Evolutionary conservation across 2,888 invertebrate genomes (phyloP).

Genomic region (Amaurobius ferox): DNA sequence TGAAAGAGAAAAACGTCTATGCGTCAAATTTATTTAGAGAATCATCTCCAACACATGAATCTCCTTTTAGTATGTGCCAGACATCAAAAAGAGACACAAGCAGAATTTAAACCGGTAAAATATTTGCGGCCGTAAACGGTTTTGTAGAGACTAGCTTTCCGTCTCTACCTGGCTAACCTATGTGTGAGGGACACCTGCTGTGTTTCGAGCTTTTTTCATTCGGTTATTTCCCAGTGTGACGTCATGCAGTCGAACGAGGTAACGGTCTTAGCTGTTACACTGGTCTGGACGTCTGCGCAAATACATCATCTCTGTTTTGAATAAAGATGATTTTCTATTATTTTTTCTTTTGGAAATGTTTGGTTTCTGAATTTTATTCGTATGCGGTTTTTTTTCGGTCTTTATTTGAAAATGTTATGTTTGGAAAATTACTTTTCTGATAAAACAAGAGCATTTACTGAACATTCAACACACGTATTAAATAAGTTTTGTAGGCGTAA

Average conservation of each 20-base stretch:
- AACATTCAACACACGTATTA: too few relatives aligned
- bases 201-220: not conserved
- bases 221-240: not conserved
- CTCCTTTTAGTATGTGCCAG: not conserved
- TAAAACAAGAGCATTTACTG: too few relatives aligned
- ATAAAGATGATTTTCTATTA: not conserved
- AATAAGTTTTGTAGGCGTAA: too few relatives aligned
- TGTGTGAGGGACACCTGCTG: not conserved
- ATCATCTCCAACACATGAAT: too few relatives aligned
- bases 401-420: too few relatives aligned
- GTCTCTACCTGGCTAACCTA: not conserved
- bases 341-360: not conserved
- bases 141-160: not conserved
- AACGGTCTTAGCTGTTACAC: not conserved
- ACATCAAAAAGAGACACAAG: not conserved
- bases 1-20: too few relatives aligned
- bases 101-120: not conserved
- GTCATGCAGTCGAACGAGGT: constrained; percentile 13
- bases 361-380: not conserved
- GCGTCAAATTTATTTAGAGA: too few relatives aligned
- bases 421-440: too few relatives aligned
- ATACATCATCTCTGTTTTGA: not conserved
- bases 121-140: not conserved
- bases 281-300: not conserved
- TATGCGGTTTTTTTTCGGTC: too few relatives aligned